Base-by-base conservation (phyloP, 2,113 vertebrate genomes). In the Vulpes lagopus region DNA sequence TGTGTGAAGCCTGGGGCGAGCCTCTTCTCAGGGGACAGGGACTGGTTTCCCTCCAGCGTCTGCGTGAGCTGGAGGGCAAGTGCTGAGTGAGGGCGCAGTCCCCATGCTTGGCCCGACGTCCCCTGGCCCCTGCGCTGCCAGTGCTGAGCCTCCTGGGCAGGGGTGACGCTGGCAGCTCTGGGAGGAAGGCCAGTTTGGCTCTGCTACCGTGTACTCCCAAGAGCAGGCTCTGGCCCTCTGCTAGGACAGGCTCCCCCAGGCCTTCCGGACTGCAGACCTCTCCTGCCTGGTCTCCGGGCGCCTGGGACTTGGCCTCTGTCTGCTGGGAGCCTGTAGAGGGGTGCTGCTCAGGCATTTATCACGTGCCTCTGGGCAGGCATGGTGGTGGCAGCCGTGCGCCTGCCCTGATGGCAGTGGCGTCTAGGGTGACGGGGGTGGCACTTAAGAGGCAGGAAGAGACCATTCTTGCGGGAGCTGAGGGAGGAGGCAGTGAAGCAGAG, bases 131-230 rank as follows among this genome's bases (percentile, higher is more conserved):
- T 0, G 11, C 3, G 0, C 38, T 1, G 1, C 8, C 12, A 0
- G 69, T 2, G 17, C 10, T 0, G 2, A 0, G 4, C 38, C 3
- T 15, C 5, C 51, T 12, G 49, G 0, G 22, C 80, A 89, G 55
- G 79, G 19, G 38, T 8, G 53, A 1, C 0, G 9, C 22, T 7
- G 17, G 59, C 17, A 12, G 60, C 38, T 16, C 22, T n/a, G 3
- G 4, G 11, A 51, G 14, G 22, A 53, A 12, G 35, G 51, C 5
- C 23, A 22, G 11, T 43, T 20, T 0, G 11, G 69, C 11, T 17
- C 43, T 0, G 8, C 60, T 1, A 0, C 0, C 0, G 32, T 2
- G 23, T 43, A 23, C 2, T 20, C 9, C 12, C 0, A 0, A 8
- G 43, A n/a, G 30, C 73, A 11, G 30, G 43, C 17, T 14, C 43